These are phyloP conservation scores for Bufo gargarizans DNA, from an alignment of 2,113 vertebrate genomes.

Conservation along the genomic window DNA sequence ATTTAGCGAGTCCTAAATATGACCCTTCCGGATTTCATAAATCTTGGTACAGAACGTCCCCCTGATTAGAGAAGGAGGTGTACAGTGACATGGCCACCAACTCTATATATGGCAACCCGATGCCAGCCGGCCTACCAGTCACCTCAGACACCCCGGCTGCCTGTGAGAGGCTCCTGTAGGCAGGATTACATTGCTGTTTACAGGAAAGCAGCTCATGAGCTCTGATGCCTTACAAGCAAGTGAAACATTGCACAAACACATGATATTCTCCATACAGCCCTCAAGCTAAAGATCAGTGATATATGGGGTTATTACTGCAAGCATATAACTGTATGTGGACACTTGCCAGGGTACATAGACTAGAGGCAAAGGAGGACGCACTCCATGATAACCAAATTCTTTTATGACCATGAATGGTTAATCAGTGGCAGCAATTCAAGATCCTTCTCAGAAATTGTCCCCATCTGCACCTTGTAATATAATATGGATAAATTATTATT, in stretches of 20 bases:
- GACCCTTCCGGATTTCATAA: constrained; percentile 26
- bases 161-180: not conserved
- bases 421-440: not conserved
- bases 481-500: not conserved
- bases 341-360: constrained; percentile 17
- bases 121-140: not conserved
- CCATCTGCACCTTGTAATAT: not conserved
- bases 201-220: not conserved
- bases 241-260: constrained; percentile 23
- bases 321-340: not conserved
- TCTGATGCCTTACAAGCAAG: constrained; percentile 1
- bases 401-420: constrained; percentile 15
- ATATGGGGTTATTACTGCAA: constrained; percentile 2
- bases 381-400: not conserved
- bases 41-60: constrained; percentile 33
- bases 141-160: not conserved
- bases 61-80: not conserved
- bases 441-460: not conserved
- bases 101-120: constrained; percentile 20
- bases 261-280: not conserved
- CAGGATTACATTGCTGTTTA: constrained; percentile 13
- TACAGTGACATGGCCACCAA: not conserved
- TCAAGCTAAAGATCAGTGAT: not conserved
- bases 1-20: not conserved
- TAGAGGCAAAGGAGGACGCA: constrained; percentile 21